Base-by-base conservation (phyloP, 2,888 invertebrate genomes). In the Sarcophaga subvicina region DNA sequence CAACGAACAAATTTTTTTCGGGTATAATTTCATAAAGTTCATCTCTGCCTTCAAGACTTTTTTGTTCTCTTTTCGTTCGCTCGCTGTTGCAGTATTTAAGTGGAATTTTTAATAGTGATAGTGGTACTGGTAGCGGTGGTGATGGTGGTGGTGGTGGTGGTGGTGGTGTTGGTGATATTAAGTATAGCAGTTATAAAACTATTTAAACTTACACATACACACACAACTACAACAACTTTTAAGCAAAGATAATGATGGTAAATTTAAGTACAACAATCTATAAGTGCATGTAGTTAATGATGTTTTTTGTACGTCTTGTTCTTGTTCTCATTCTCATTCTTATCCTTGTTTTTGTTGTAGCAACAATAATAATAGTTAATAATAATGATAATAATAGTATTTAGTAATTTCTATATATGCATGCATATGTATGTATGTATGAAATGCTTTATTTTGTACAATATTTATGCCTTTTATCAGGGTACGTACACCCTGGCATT, bases 371-470 rank as follows among this genome's bases (percentile, higher is more conserved):
- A 84, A 60, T 79, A 79, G 79, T 80, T 84, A 80, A 84, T 84
- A 80, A 84, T 75, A 80, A 80, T 60, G 80, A 76, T 84, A 84
- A 76, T 84, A 76, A 83, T 77, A 49, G 80, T 62, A 75, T 59
- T 84, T 79, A 79, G 79, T 45, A 75, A 25, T 37, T 69, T 62
- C 47, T 69, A 79, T 80, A 45, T 76, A 20, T 71, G 25, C 6
- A 12, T 69, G 62, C 49, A 49, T 76, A 20, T 47, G 60, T 70
- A 14, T 63, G 14, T 60, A 11, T 45, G 79, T 62, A 71, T 67
- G 76, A 83, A 81, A 69, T 84, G 63, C 63, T 67, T 78, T 67
- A 49, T 4, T 49, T 49, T 49, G 14, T 45, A 63, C 62, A 70
- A 70, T 80, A 75, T 70, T 75, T 73, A 69, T 75, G 69, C 17